These are phyloP conservation scores for Drosophila pandora DNA, from an alignment of 1,140 invertebrate genomes.

Conservation along the genomic window DNA sequence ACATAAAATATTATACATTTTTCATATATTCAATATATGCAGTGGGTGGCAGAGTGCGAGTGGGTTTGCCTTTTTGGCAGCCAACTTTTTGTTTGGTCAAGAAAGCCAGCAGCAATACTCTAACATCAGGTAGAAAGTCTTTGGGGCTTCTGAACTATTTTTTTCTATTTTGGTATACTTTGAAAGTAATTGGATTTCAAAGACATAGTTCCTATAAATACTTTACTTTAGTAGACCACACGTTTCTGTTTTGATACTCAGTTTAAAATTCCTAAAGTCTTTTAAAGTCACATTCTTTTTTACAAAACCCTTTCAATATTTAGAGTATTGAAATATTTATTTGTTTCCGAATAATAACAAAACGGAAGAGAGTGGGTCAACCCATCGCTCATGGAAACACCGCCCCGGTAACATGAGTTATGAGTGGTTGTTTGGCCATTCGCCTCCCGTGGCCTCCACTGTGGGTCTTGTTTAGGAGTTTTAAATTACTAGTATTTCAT, in stretches of 20 bases:
- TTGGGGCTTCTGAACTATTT: not conserved
- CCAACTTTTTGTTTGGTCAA: constrained; percentile 15
- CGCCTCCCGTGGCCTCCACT: not conserved
- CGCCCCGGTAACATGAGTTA: constrained; percentile 50
- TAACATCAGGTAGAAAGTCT: not conserved
- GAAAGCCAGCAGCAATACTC: constrained; percentile 14
- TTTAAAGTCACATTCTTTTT: too few relatives aligned
- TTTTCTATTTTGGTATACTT: not conserved
- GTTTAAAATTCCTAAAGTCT: too few relatives aligned
- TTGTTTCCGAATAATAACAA: constrained; percentile 25
- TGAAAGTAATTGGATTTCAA: too few relatives aligned
- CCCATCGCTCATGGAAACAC: constrained; percentile 58
- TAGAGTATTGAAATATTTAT: constrained; percentile 20
- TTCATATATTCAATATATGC: constrained; percentile 80
- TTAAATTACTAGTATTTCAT: constrained; percentile 66
- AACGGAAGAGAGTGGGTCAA: not conserved
- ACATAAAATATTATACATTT: constrained; percentile 68
- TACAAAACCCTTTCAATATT: not conserved
- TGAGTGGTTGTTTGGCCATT: constrained; percentile 53
- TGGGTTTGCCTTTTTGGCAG: constrained; percentile 14
- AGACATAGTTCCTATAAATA: too few relatives aligned
- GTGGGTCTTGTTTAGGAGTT: constrained; percentile 46
- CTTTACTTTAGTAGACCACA: too few relatives aligned
- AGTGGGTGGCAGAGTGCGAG: constrained; percentile 4
- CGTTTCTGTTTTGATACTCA: too few relatives aligned